phyloP scores from a whole-genome alignment of 1,140 invertebrate species.

The Eubasilissa regina region DNA sequence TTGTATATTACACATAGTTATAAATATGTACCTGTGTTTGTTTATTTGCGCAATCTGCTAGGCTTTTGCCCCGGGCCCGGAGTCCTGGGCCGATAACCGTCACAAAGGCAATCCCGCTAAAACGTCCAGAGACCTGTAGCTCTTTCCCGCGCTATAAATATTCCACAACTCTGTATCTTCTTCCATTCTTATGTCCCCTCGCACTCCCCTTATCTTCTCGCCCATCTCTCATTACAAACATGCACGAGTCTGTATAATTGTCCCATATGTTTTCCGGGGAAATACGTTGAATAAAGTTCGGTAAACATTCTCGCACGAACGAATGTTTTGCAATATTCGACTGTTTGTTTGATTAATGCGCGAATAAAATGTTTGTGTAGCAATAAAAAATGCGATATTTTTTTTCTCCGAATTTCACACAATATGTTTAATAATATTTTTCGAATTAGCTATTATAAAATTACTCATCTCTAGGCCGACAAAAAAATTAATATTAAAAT shows the following conservation, averaged over 20 bases:
- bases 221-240: slow-evolving; percentile 38
- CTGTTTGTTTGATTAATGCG: slow-evolving; percentile 24
- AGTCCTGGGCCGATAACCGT: slow-evolving; percentile 29
- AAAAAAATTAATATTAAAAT: no score
- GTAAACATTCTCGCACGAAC: slow-evolving; percentile 13
- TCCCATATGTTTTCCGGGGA: slow-evolving; percentile 33
- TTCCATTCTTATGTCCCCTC: neutral
- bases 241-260: slow-evolving; percentile 35
- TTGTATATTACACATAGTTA: neutral
- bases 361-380: slow-evolving; percentile 1
- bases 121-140: slow-evolving; percentile 39
- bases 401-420: no score
- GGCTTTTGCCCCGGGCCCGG: slow-evolving; percentile 7
- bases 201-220: neutral
- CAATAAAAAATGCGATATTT: neutral
- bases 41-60: slow-evolving; percentile 6
- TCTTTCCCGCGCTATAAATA: slow-evolving; percentile 33
- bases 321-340: slow-evolving; percentile 26
- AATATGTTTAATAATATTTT: no score
- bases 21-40: no score
- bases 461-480: no score
- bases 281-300: slow-evolving; percentile 28
- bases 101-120: slow-evolving; percentile 40
- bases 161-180: slow-evolving; percentile 6
- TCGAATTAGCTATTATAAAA: no score